Base-by-base conservation (phyloP, 2,113 vertebrate genomes). In the Myanophis thanlyinensis region DNA sequence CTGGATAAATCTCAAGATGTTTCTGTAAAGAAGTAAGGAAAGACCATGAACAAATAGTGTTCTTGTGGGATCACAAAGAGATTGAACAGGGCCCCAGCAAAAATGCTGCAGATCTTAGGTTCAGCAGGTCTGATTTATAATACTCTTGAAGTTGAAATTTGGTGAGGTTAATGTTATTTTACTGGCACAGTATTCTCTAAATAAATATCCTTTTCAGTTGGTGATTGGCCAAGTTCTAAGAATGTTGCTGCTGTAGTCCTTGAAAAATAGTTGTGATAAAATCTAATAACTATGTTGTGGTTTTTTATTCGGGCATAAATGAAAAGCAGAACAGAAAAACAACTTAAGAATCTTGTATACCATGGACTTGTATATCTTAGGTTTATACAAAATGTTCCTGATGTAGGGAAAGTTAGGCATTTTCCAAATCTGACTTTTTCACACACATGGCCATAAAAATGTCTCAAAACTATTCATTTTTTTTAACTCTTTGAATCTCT, bases 241-340 rank as follows among this genome's bases (percentile, higher is more conserved):
- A 10, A 88, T 54, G 85, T 13, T 47, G 53, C 88, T 93, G 48
- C 4, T 1, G 46, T 3, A 44, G 51, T 84, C 30, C 3, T 85
- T 92, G 22, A 85, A 47, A 95, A 40, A 91, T 25, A 30, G 85
- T 94, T 93, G 51, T 90, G 93, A 85, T 93, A 90, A 90, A 3
- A 40, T 89, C 84, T 10, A 27, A 35, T 90, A 90, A 62, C 53
- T 22, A 90, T 2, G 1, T 90, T 93, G 80, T 48, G 9, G 56
- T 46, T 51, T 59, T 51, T 89, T 88, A 67, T 12, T 20, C 47
- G 94, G 49, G 10, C 93, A 73, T 89, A 30, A 90, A 90, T 96
- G 62, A 89, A 94, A 96, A 93, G 25, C 56, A 8, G 53, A 85
- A 62, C 46, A 93, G 0, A 62, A 49, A 88, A 46, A 53, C 35